Conservation (phyloP, 2,113 vertebrate species). For the Elaphurus davidianus region DNA sequence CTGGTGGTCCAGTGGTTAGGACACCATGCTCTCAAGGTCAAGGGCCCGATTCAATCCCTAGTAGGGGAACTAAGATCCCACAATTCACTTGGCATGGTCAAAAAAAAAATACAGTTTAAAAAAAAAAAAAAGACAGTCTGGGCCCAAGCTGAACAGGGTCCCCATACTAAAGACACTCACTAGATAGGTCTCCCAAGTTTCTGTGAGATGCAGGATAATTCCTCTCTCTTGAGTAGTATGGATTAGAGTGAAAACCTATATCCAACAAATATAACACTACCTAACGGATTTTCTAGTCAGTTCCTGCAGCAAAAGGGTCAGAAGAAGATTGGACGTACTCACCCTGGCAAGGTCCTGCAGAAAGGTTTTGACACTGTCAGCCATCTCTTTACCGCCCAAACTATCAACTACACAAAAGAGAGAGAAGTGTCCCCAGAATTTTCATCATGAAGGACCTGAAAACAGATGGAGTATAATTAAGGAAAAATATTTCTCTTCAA, state of each 20-base stretch:
- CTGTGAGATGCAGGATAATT: background rate
- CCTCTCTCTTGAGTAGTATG: background rate
- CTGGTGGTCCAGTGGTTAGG: background rate
- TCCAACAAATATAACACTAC: background rate
- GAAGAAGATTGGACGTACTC: constrained; percentile 58
- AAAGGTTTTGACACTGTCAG: constrained; percentile 96
- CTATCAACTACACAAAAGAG: constrained; percentile 91
- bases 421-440: constrained; percentile 78
- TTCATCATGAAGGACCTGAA: constrained; percentile 87
- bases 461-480: background rate
- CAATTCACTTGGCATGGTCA: background rate
- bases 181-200: background rate
- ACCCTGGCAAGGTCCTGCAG: constrained; percentile 96
- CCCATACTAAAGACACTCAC: background rate
- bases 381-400: constrained; percentile 90
- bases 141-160: background rate
- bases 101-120: background rate
- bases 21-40: background rate
- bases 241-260: background rate
- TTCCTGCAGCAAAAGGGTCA: background rate
- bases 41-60: background rate
- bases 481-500: background rate
- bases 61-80: background rate
- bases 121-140: background rate
- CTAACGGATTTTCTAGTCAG: background rate